phyloP scores from a whole-genome alignment of 2,797 vertebrate species.

The Gymnopithys bicolor region DNA sequence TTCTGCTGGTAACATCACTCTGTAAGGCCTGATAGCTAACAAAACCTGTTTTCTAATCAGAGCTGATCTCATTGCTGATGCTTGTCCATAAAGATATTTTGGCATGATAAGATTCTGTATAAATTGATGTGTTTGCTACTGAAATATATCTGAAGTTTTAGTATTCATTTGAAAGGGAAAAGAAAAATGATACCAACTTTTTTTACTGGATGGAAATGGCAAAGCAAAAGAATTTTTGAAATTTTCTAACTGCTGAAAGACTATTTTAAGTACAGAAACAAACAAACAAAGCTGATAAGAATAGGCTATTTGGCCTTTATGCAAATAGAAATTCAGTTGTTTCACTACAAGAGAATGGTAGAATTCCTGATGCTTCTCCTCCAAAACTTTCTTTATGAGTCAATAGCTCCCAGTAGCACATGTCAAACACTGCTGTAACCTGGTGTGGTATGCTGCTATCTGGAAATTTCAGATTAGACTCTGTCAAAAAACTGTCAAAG shows the following conservation, averaged over 20 bases:
- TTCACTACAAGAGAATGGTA: neutral
- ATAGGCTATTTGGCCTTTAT: neutral
- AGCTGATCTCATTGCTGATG: conserved; percentile 35
- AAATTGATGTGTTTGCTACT: conserved; percentile 5
- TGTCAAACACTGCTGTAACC: neutral
- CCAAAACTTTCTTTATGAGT: neutral
- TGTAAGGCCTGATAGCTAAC: neutral
- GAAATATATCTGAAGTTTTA: neutral
- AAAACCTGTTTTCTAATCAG: conserved; percentile 39
- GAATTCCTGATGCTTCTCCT: neutral
- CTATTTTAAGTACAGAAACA: neutral
- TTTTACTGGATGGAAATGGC: neutral
- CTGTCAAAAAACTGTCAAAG: neutral
- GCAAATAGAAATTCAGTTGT: neutral
- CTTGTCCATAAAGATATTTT: conserved; percentile 14
- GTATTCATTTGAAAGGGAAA: neutral
- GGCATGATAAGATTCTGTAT: neutral
- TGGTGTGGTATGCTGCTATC: neutral
- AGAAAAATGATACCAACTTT: neutral
- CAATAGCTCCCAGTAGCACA: neutral
- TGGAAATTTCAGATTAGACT: neutral
- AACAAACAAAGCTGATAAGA: neutral
- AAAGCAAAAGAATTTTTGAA: neutral
- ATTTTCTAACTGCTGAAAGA: neutral
- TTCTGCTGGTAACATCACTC: neutral